Conservation (phyloP, 92 coral and sea anemone genomes). For the Palythoa grandiflora region DNA sequence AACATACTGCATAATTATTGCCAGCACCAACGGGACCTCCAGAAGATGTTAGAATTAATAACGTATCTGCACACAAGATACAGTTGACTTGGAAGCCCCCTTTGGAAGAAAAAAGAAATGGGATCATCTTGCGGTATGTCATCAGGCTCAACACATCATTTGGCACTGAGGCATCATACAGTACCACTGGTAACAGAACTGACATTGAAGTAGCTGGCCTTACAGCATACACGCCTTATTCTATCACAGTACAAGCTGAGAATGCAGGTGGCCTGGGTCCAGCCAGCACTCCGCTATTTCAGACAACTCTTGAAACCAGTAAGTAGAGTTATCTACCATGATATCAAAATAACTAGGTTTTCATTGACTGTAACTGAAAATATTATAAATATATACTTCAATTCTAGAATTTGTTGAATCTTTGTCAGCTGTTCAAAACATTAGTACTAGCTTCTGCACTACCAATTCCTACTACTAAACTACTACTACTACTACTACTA, state of each 20-base stretch:
- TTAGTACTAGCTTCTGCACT: no score
- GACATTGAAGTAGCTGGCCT: slow-evolving; percentile 24
- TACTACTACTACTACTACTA: no score
- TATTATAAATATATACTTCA: neutral
- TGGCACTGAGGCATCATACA: slow-evolving; percentile 19
- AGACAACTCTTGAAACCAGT: slow-evolving; percentile 25
- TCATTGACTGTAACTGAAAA: neutral
- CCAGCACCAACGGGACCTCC: slow-evolving; percentile 44
- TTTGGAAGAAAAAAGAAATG: slow-evolving; percentile 17
- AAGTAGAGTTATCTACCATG: neutral
- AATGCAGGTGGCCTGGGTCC: slow-evolving; percentile 32
- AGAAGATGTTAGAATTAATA: neutral
- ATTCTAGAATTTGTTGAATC: no score
- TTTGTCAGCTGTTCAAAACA: no score
- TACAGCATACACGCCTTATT: slow-evolving; percentile 27
- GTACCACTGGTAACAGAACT: slow-evolving; percentile 22
- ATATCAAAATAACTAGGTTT: neutral
- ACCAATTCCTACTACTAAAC: no score
- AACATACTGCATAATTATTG: neutral
- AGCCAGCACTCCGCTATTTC: neutral
- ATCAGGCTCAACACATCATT: slow-evolving; percentile 12
- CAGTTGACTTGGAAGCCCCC: slow-evolving; percentile 33
- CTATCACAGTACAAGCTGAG: slow-evolving; percentile 29
- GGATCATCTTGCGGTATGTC: slow-evolving; percentile 17
- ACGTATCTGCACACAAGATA: neutral